These are phyloP conservation scores for Gopherus flavomarginatus DNA, from an alignment of 2,113 vertebrate species.

Conservation along the genomic window DNA sequence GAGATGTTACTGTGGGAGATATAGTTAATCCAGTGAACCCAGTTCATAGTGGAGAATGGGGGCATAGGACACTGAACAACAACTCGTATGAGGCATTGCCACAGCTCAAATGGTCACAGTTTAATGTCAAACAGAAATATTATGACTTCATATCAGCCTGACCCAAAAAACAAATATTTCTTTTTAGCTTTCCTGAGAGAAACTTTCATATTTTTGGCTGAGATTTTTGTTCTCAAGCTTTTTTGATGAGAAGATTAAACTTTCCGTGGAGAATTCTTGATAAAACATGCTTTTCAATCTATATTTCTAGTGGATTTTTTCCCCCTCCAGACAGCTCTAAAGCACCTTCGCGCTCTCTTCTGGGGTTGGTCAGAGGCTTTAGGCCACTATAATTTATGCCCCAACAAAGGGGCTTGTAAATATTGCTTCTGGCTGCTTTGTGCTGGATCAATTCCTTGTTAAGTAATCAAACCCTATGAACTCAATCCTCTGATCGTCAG, in stretches of 20 bases:
- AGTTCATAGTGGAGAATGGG: too few species aligned
- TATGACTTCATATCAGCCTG: background rate
- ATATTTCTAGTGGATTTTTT: background rate
- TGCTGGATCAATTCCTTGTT: background rate
- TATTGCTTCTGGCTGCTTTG: background rate
- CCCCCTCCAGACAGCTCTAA: background rate
- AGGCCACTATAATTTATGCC: background rate
- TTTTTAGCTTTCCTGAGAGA: background rate
- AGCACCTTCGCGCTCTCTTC: background rate
- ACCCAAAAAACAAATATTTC: background rate
- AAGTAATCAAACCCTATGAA: slow-evolving; percentile 5
- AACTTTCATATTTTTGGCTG: background rate
- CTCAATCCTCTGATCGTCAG: background rate
- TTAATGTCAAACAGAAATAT: background rate
- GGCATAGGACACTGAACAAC: too few species aligned
- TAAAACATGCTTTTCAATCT: background rate
- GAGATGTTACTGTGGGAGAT: too few species aligned
- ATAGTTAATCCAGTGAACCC: too few species aligned
- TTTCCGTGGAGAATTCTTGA: background rate
- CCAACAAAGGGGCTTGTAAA: background rate
- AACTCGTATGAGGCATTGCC: background rate
- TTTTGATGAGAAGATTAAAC: background rate
- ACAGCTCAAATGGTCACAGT: background rate
- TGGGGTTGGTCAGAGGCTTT: background rate
- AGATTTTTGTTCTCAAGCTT: background rate